A percentile compares a stretch with the other conserved stretches of the same genome.
These are phyloP conservation scores for Dioctria rufipes DNA, from an alignment of 2,888 invertebrate genomes.

Conservation along the genomic window DNA sequence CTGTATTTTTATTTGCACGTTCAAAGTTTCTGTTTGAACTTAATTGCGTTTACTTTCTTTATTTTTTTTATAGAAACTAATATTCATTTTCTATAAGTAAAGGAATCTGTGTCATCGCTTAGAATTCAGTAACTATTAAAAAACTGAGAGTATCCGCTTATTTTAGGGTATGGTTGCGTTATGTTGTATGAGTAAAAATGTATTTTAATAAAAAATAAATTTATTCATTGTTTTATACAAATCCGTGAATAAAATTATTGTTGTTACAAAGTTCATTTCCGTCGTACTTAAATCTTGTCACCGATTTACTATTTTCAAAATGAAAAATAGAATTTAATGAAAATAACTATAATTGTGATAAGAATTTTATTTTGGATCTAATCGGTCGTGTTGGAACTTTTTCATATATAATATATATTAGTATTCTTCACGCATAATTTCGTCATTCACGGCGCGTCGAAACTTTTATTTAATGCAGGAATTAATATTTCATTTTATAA, in stretches of 20 bases:
- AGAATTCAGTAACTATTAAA: slow-evolving; percentile 15
- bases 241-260: slow-evolving; percentile 18
- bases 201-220: neutral
- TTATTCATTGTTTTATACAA: neutral
- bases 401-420: slow-evolving; percentile 20
- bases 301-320: slow-evolving; percentile 24
- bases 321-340: slow-evolving; percentile 20
- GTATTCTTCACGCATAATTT: slow-evolving; percentile 31
- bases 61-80: neutral
- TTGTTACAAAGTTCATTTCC: slow-evolving; percentile 24
- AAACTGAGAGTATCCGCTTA: slow-evolving; percentile 32
- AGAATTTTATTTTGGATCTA: slow-evolving; percentile 13
- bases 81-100: neutral
- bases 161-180: slow-evolving; percentile 42
- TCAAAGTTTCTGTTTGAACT: neutral
- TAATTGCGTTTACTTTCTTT: no score
- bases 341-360: slow-evolving; percentile 44
- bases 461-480: slow-evolving; percentile 49
- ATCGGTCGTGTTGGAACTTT: neutral
- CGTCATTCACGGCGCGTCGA: slow-evolving; percentile 38
- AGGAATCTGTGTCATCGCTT: slow-evolving; percentile 28
- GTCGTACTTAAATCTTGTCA: slow-evolving; percentile 30
- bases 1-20: slow-evolving; percentile 23
- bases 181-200: slow-evolving; percentile 26
- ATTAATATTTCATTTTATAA: slow-evolving; percentile 57